A percentile compares a stretch with the other conserved stretches of the same genome.
phyloP scores from a whole-genome alignment of 53 echinoderm and acorn worm species.

The Apostichopus leukothele region DNA sequence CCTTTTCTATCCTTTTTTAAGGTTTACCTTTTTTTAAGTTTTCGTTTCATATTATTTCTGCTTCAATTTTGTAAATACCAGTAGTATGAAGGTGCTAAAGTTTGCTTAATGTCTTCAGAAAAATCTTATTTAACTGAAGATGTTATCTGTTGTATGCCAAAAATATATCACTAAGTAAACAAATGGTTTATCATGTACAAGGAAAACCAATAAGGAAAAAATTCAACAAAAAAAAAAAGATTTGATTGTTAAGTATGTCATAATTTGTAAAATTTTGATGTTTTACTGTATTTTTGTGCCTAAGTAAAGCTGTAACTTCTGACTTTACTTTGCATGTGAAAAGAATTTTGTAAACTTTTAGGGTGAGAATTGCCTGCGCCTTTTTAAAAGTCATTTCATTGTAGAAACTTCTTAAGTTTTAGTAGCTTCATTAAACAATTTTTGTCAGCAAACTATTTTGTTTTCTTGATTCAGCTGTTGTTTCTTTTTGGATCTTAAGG shows the following conservation, averaged over 20 bases:
- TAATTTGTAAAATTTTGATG: slow-evolving; percentile 33
- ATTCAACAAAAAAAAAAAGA: neutral
- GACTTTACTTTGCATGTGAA: slow-evolving; percentile 40
- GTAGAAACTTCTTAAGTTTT: slow-evolving; percentile 28
- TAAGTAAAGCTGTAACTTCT: slow-evolving; percentile 9
- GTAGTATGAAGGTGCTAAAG: slow-evolving; percentile 34
- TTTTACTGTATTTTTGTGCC: slow-evolving; percentile 38
- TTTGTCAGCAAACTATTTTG: slow-evolving; percentile 20
- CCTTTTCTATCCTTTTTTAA: too few relatives aligned
- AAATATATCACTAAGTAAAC: neutral
- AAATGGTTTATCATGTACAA: neutral
- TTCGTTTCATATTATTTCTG: neutral
- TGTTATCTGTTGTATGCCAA: neutral
- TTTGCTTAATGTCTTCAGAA: slow-evolving; percentile 24
- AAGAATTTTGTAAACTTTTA: slow-evolving; percentile 10
- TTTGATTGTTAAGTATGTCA: slow-evolving; percentile 11
- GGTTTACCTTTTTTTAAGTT: too few relatives aligned
- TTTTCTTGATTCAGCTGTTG: neutral
- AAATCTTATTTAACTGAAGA: slow-evolving; percentile 1
- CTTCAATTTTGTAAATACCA: slow-evolving; percentile 13
- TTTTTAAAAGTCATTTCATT: neutral
- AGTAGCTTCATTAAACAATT: slow-evolving; percentile 26
- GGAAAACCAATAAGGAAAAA: neutral
- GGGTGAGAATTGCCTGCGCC: slow-evolving; percentile 12
- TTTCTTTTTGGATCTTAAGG: too few relatives aligned